Evolutionary conservation across 2,113 vertebrate species (phyloP).

Genomic region (Heliornis fulica): DNA sequence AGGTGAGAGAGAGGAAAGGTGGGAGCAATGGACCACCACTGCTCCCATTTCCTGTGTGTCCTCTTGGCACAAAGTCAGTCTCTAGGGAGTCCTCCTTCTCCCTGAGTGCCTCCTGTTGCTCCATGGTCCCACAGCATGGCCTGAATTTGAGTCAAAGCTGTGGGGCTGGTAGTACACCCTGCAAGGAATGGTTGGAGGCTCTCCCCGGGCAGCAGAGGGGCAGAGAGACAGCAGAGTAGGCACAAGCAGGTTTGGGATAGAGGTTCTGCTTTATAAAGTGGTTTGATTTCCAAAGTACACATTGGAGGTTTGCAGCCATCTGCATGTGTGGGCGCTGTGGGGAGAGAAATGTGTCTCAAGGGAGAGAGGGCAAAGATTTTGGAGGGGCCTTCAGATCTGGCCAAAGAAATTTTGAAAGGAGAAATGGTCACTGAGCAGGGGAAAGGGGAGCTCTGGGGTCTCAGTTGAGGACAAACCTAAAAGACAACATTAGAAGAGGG

Average conservation of each 20-base stretch:
- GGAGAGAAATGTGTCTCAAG: background rate
- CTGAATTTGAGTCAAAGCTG: background rate
- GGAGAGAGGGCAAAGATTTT: background rate
- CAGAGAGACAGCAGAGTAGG: accelerated
- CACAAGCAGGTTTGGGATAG: background rate
- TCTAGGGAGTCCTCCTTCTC: background rate
- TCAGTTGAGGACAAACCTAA: background rate
- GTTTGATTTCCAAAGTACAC: background rate
- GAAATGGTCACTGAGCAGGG: background rate
- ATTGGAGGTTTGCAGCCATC: background rate
- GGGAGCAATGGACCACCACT: background rate
- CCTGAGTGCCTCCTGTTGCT: background rate
- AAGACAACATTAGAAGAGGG: background rate
- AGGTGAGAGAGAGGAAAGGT: background rate
- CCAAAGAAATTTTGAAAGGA: background rate
- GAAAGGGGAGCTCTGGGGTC: background rate
- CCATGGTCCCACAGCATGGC: accelerated
- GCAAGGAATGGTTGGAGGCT: accelerated
- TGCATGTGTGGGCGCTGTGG: background rate
- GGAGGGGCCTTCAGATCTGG: background rate
- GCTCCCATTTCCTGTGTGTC: background rate
- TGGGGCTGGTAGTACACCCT: background rate
- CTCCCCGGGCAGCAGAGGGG: accelerated
- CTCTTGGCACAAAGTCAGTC: background rate
- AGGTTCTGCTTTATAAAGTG: accelerated